Conservation (phyloP, 1,140 invertebrate genomes). For the Solen grandis region DNA sequence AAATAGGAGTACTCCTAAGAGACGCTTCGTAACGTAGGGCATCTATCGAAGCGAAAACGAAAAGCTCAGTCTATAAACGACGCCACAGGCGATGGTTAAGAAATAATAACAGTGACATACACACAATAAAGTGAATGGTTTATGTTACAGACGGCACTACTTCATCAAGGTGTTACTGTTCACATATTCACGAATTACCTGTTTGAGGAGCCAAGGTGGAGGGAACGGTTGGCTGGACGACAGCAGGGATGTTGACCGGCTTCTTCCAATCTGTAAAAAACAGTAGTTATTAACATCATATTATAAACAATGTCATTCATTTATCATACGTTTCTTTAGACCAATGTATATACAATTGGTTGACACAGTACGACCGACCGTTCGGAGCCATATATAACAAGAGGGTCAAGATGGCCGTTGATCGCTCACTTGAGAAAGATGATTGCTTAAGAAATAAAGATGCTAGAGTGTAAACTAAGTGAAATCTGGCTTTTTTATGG, state of each 20-base stretch:
- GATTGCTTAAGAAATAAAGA: too few species aligned
- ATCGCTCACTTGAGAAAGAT: too few species aligned
- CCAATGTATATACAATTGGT: too few species aligned
- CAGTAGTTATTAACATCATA: too few species aligned
- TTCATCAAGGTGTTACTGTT: conserved; percentile 15
- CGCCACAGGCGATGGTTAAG: not conserved
- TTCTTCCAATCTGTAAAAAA: conserved; percentile 12
- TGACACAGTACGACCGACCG: too few species aligned
- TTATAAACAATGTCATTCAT: too few species aligned
- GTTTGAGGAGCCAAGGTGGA: conserved; percentile 23
- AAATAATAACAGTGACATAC: not conserved
- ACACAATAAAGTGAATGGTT: conserved; percentile 30
- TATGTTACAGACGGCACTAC: conserved; percentile 8
- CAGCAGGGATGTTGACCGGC: conserved; percentile 15
- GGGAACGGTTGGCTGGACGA: not conserved
- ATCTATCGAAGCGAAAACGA: not conserved
- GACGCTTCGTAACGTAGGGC: not conserved
- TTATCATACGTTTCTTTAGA: too few species aligned
- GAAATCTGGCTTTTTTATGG: too few species aligned
- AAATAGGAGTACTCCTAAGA: not conserved
- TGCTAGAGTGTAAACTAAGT: too few species aligned
- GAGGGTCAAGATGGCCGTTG: too few species aligned
- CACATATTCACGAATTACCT: conserved; percentile 22
- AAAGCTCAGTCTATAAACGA: not conserved
- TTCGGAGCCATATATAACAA: too few species aligned